Conservation (phyloP, 2,797 vertebrate species). For the Neostethus bicornis region DNA sequence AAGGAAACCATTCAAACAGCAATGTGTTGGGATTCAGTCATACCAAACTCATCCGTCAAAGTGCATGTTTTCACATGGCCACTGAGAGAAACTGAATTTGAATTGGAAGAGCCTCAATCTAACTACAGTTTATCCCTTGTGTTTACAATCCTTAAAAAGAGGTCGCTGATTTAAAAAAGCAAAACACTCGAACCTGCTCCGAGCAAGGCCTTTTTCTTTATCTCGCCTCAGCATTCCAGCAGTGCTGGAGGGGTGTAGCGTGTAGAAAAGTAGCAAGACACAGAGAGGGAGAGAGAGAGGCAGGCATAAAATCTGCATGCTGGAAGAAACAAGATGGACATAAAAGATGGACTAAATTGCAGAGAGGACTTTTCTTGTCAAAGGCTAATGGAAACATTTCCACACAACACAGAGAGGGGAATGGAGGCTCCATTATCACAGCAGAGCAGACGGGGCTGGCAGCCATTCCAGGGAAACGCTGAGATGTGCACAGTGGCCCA, state of each 20-base stretch:
- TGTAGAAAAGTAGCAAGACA: conserved; percentile 63
- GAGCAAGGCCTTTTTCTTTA: conserved; percentile 76
- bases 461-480: conserved; percentile 78
- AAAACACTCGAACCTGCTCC: conserved; percentile 78
- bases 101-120: conserved; percentile 73
- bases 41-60: conserved; percentile 72
- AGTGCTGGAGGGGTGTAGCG: conserved; percentile 73
- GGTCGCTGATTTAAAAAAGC: conserved; percentile 78
- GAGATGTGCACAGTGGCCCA: conserved; percentile 77
- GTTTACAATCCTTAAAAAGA: conserved; percentile 77
- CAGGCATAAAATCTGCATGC: conserved; percentile 82
- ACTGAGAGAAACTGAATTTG: conserved; percentile 48
- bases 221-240: conserved; percentile 75
- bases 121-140: conserved; percentile 72
- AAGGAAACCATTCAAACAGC: conserved; percentile 67
- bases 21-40: conserved; percentile 63
- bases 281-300: conserved; percentile 63
- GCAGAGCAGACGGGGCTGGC: conserved; percentile 83
- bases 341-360: conserved; percentile 85
- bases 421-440: conserved; percentile 82
- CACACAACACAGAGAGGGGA: conserved; percentile 80
- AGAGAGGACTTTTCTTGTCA: conserved; percentile 84
- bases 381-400: conserved; percentile 87
- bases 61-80: conserved; percentile 60
- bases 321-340: conserved; percentile 86